A percentile compares a stretch with the other conserved stretches of the same genome.
phyloP scores from a whole-genome alignment of 2,113 vertebrate species.

The Salvelinus fontinalis region DNA sequence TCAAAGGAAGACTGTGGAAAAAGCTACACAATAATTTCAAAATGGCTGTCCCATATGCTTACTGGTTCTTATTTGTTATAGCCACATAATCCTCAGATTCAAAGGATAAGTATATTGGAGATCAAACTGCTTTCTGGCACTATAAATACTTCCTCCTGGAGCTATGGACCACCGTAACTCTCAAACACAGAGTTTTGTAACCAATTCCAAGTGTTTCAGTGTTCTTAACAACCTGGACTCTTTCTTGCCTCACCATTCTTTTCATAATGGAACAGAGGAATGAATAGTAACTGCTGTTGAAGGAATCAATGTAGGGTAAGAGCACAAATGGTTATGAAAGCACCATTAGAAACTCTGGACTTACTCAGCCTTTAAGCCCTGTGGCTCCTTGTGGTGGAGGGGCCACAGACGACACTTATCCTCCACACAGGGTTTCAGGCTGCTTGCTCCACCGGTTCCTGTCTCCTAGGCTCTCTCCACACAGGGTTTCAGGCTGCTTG shows the following conservation, averaged over 20 bases:
- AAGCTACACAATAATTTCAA: neutral
- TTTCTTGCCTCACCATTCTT: conserved; percentile 6
- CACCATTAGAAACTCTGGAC: neutral
- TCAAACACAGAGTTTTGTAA: neutral
- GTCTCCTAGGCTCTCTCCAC: neutral
- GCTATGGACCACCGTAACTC: neutral
- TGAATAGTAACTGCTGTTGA: neutral
- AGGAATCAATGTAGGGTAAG: conserved; percentile 12
- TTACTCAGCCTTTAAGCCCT: neutral
- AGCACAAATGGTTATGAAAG: conserved; percentile 16
- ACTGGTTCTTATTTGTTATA: conserved; percentile 6
- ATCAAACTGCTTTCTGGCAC: conserved; percentile 18
- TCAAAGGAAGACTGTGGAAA: neutral
- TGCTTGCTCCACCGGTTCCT: too few relatives aligned
- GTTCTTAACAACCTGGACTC: neutral
- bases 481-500: too few relatives aligned
- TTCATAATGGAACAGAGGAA: conserved; percentile 5
- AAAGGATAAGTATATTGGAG: neutral
- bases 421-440: neutral
- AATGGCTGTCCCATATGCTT: neutral
- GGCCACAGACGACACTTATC: neutral
- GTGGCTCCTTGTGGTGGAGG: conserved; percentile 15
- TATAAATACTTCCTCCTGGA: conserved; percentile 18
- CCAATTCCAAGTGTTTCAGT: conserved; percentile 1
- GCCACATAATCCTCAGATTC: neutral